Evolutionary conservation across 2,888 invertebrate species (phyloP).

Genomic region (Dicyrtoma fusca): DNA sequence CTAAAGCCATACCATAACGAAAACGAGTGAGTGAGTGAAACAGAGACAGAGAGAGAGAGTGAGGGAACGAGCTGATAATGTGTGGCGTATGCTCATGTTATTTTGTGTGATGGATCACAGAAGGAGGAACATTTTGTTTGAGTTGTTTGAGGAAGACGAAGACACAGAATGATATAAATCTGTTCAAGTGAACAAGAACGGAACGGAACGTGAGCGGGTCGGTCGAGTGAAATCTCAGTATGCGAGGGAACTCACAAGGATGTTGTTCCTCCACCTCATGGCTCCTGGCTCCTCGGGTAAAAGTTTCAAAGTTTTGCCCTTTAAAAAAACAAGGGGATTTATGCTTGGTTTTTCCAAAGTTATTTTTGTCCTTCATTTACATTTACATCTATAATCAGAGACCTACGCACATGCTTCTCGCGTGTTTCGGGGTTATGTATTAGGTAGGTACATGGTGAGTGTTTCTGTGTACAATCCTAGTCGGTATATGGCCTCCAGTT

Average conservation of each 20-base stretch:
- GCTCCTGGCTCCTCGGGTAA: constrained; percentile 2
- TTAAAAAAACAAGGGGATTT: constrained; percentile 45
- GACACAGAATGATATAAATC: constrained; percentile 32
- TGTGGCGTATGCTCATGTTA: constrained; percentile 21
- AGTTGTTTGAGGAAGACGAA: background rate
- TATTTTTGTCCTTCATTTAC: constrained; percentile 44
- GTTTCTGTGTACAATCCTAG: no score
- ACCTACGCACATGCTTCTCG: background rate
- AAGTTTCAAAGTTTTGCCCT: constrained; percentile 38
- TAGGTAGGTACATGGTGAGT: no score
- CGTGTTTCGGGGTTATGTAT: background rate
- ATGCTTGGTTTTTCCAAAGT: constrained; percentile 39
- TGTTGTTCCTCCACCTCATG: background rate
- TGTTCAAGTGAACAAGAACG: constrained; percentile 29
- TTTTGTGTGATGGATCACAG: constrained; percentile 26
- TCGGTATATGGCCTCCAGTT: no score
- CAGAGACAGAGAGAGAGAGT: background rate
- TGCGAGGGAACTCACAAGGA: no score
- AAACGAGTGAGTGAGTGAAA: background rate
- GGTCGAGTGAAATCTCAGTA: background rate
- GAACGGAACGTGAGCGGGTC: constrained; percentile 3
- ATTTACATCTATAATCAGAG: background rate
- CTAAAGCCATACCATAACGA: no score
- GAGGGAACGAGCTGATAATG: constrained; percentile 16
- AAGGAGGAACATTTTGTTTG: constrained; percentile 11